Evolutionary conservation across 2,797 vertebrate species (phyloP).

Genomic region (Danio tinwini): DNA sequence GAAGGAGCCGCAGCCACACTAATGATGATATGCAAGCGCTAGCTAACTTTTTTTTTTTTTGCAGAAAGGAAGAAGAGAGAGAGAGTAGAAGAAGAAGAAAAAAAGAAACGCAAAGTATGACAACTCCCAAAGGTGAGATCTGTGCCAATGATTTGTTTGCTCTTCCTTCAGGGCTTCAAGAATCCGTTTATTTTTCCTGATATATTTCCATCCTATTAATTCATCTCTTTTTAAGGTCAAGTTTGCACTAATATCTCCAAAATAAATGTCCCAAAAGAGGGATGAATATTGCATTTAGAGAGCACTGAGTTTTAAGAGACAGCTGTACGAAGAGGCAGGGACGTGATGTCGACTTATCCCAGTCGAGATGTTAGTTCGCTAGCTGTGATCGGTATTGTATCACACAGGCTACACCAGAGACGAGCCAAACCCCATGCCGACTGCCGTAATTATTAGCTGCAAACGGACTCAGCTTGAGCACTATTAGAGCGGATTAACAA

Average conservation of each 20-base stretch:
- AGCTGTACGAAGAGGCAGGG: constrained; percentile 54
- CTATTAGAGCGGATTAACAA: constrained; percentile 82
- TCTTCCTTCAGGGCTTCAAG: constrained; percentile 62
- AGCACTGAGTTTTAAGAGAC: constrained; percentile 51
- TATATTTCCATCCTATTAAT: constrained; percentile 65
- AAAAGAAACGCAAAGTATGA: constrained; percentile 48
- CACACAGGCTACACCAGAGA: constrained; percentile 72
- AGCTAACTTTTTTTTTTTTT: constrained; percentile 48
- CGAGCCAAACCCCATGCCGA: constrained; percentile 72
- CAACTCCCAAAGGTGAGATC: constrained; percentile 66
- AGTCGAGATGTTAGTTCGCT: constrained; percentile 56
- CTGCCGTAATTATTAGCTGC: constrained; percentile 82
- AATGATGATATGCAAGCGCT: constrained; percentile 62
- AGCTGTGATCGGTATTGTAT: constrained; percentile 55
- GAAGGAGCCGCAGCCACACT: constrained; percentile 62
- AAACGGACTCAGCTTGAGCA: constrained; percentile 78
- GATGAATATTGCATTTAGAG: constrained; percentile 55
- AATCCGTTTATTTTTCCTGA: constrained; percentile 63
- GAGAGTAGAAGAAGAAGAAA: constrained; percentile 18
- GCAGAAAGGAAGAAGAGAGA: constrained; percentile 39
- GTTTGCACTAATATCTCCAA: constrained; percentile 59
- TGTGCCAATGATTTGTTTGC: constrained; percentile 64
- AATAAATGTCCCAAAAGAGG: constrained; percentile 60
- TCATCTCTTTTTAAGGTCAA: constrained; percentile 62
- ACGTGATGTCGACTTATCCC: constrained; percentile 56